Percentiles rank a stretch among this genome's conserved stretches.
Evolutionary conservation across 2,888 invertebrate species (phyloP).

Genomic region (Acleris sparsana): DNA sequence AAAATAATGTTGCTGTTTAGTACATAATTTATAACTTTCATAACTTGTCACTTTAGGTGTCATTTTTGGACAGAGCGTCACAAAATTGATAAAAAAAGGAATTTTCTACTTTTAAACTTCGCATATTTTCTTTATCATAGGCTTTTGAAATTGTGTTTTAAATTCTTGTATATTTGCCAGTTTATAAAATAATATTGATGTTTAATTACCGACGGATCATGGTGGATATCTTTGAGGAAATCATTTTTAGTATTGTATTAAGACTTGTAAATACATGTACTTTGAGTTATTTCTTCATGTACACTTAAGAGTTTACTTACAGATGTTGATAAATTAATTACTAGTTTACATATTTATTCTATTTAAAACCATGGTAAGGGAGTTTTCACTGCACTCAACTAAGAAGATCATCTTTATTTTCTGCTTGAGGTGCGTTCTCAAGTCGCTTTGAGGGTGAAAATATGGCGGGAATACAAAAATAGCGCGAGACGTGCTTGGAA

Average conservation of each 20-base stretch:
- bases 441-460: constrained; percentile 30
- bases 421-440: constrained; percentile 47
- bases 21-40: no score
- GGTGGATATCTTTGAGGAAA: background rate
- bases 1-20: no score
- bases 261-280: background rate
- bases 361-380: constrained; percentile 38
- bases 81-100: no score
- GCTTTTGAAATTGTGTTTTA: no score
- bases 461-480: background rate
- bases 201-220: no score
- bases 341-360: background rate
- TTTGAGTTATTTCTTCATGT: background rate
- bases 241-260: background rate
- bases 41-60: no score
- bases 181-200: no score
- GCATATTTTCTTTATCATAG: no score
- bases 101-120: no score
- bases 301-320: no score
- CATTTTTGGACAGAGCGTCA: no score
- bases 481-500: background rate
- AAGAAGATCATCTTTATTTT: constrained; percentile 59
- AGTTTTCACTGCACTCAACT: constrained; percentile 46
- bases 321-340: background rate
- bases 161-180: no score